Evolutionary conservation across 1,140 invertebrate genomes (phyloP), one percentile per base, ranked within the genome.

Genomic region (Saccostrea cuccullata): DNA sequence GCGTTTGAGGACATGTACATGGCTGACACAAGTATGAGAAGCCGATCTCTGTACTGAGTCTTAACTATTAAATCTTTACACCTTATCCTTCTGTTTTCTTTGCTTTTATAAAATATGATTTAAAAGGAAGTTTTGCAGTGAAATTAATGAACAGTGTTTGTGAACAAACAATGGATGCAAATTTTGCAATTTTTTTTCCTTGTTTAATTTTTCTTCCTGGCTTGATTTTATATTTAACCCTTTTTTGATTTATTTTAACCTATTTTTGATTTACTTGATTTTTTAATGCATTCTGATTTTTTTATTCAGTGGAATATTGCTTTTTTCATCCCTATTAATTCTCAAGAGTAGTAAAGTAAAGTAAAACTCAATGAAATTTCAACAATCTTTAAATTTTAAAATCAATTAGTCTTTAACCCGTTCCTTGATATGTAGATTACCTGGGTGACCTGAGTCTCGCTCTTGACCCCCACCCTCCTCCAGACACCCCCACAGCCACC

Each of bases 1-100:
- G 92, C 92, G 4, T 95, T 95, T 92, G 94, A 94, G 87, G 92
- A 95, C 70, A 92, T 94, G 91, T 94, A 93, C 87, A 92, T 94
- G 91, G 88, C 90, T 0, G 91, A 90, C 3, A 91, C 90, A 13
- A 91, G 93, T 93, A 89, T 91, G 90, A 88, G 60, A 84, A 55
- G 55, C 82, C n/a, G 82, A 84, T 56, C 4, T 84, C 26, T 77
- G 70, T 77, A 77, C 26, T 77, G 70, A 77, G 30, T 36, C 9
- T 77, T 77, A 11, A 11, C 4, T 1, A 77, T 77, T 77, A 77
- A 77, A 77, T 36, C 70, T 36, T 30, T 36, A 30, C 13, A 77
- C 26, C 26, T 36, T 26, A 23, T 77, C 30, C 26, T 36, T 77
- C 30, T 77, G 70, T 77, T 77, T 26, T 77, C 26, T 77, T 77